A percentile compares a stretch with the other conserved stretches of the same genome.
These are phyloP conservation scores for Propithecus deckenii DNA, from an alignment of 2,797 vertebrate genomes.

Conservation along the genomic window DNA sequence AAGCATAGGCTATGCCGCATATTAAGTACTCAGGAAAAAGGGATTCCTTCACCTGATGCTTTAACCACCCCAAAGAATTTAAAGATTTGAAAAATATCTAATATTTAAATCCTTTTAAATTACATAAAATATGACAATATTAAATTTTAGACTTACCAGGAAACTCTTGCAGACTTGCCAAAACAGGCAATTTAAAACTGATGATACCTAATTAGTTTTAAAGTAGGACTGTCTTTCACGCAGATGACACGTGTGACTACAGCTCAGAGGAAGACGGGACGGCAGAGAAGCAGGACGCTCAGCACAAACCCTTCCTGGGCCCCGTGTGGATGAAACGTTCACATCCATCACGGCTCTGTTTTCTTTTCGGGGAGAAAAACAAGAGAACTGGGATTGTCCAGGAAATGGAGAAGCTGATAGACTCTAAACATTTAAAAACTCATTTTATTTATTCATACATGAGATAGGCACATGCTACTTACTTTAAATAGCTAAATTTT, in stretches of 20 bases:
- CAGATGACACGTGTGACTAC: neutral
- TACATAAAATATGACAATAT: neutral
- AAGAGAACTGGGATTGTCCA: neutral
- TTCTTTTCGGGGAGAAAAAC: neutral
- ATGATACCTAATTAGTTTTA: neutral
- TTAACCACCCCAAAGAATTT: neutral
- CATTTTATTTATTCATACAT: neutral
- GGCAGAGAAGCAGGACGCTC: neutral
- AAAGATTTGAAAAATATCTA: neutral
- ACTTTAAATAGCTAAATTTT: neutral
- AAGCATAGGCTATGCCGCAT: neutral
- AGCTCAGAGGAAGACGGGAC: neutral
- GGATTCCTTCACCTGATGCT: neutral
- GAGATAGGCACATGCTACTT: neutral
- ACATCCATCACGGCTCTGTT: neutral
- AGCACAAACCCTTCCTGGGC: neutral
- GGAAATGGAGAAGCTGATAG: neutral
- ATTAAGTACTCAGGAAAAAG: neutral
- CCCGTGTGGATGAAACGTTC: neutral
- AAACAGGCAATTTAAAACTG: neutral
- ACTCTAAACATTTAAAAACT: slow-evolving; percentile 36
- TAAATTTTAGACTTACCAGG: neutral
- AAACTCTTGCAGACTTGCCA: neutral
- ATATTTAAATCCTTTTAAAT: neutral
- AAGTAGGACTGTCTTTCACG: neutral